Conservation (phyloP, 2,113 vertebrate genomes). For the Leucopternis melanops region DNA sequence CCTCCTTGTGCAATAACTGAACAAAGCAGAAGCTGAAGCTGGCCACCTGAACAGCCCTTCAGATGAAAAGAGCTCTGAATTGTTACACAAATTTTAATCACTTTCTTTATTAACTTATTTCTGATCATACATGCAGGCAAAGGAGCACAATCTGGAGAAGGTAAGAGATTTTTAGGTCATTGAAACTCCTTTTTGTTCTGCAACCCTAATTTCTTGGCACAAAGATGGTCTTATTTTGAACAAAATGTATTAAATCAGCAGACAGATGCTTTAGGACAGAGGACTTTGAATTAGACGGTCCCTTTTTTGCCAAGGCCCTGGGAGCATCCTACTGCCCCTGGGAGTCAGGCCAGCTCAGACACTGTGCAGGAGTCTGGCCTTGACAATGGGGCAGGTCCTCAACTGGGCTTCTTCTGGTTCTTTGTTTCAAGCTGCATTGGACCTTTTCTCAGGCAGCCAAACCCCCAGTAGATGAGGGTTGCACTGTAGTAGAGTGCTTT, state of each 20-base stretch:
- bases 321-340: background rate
- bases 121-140: background rate
- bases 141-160: background rate
- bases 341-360: background rate
- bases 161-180: background rate
- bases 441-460: background rate
- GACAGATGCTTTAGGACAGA: background rate
- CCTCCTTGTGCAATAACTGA: background rate
- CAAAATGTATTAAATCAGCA: background rate
- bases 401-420: background rate
- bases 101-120: background rate
- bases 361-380: background rate
- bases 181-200: background rate
- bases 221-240: background rate
- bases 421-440: background rate
- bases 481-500: background rate
- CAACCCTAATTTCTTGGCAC: background rate
- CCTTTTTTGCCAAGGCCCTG: background rate
- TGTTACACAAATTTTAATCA: background rate
- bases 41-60: background rate
- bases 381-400: background rate
- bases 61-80: background rate
- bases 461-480: background rate
- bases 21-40: background rate
- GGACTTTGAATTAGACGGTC: background rate